Evolutionary conservation across 2,113 vertebrate genomes (phyloP), one percentile per base, ranked within the genome.

Genomic region (Megatriorchis doriae): DNA sequence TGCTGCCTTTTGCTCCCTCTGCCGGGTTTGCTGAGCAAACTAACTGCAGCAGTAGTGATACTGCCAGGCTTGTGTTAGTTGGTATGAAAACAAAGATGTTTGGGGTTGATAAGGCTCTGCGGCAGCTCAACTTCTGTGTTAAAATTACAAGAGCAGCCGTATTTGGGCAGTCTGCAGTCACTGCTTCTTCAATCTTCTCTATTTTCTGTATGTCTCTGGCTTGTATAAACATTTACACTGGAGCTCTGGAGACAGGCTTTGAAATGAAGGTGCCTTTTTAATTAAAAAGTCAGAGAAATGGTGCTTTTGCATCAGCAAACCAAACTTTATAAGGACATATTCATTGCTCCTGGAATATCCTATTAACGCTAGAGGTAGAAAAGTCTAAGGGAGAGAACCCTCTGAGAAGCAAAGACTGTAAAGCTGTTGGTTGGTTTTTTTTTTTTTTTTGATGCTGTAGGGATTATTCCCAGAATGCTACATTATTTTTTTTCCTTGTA

Each of bases 191-290:
- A 88, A 0, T 62, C 66, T 72, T 84, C 83, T 87, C 38, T 86
- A 7, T 90, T 93, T 95, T 94, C 74, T 83, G 29, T 86, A 7
- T 55, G 67, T 87, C 58, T 89, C 84, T 52, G 72, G 74, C 84
- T 85, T 95, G 67, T 78, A 40, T 90, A 96, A 97, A 95, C 86
- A 95, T 97, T 97, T 97, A 83, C 84, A 70, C 74, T 96, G 82
- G 62, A 95, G 74, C 78, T 90, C 86, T 71, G 78, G 89, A 91
- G 94, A 62, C 70, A 25, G 66, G 61, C 47, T 97, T 91, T 82
- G 86, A 85, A 90, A 95, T 70, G 78, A 95, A 94, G 66, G 84
- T 94, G 71, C 74, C 85, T 77, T 94, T 93, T 83, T 73, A 97
- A 87, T 94, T 82, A 40, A 50, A 50, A 94, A 97, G 67, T 86